These are phyloP conservation scores for Lottia gigantea DNA, from an alignment of 2,888 invertebrate species.

Conservation along the genomic window DNA sequence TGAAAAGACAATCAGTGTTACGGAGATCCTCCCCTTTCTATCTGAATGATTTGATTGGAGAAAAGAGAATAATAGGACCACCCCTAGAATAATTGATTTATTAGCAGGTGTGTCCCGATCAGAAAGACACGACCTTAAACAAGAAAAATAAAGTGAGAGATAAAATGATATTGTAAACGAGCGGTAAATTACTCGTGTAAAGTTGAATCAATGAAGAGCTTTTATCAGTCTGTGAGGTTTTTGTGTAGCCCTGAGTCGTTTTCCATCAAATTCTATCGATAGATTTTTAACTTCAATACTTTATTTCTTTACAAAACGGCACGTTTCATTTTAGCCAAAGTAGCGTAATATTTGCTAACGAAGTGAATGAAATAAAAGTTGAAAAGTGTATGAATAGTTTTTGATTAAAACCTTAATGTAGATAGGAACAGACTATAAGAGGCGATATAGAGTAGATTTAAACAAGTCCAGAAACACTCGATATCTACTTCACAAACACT, in stretches of 20 bases:
- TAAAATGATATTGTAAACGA: conserved; percentile 6
- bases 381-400: neutral
- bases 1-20: neutral
- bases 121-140: conserved; percentile 4
- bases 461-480: too few relatives aligned
- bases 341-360: conserved; percentile 8
- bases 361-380: neutral
- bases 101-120: conserved; percentile 4
- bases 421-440: too few relatives aligned
- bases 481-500: too few relatives aligned
- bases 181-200: conserved; percentile 7
- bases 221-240: neutral
- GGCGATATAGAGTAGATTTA: too few relatives aligned
- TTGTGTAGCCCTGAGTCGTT: neutral
- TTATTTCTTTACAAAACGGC: neutral
- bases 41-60: too few relatives aligned
- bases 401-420: too few relatives aligned
- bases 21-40: neutral
- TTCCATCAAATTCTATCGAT: too few relatives aligned
- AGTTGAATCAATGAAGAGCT: conserved; percentile 4
- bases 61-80: too few relatives aligned
- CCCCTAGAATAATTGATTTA: neutral
- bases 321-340: neutral
- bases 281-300: too few relatives aligned
- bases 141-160: neutral